Conservation (phyloP, 2,797 vertebrate species). For the Phoebastria nigripes region DNA sequence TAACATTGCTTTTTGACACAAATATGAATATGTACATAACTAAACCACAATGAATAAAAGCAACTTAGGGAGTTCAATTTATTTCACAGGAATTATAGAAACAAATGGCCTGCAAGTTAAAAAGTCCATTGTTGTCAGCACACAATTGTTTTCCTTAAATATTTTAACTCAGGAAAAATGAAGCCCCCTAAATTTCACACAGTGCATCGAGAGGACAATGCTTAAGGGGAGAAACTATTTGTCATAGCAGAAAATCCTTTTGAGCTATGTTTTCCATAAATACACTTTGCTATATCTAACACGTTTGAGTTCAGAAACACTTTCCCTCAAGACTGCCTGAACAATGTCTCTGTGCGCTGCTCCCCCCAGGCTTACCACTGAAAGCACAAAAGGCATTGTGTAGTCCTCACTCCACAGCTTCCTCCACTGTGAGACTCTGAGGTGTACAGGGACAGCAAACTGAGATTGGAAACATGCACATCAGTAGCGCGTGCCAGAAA, state of each 20-base stretch:
- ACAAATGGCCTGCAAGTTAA: neutral
- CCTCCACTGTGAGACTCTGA: neutral
- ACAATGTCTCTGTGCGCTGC: rapidly evolving
- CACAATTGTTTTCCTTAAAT: conserved; percentile 31
- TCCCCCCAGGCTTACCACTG: neutral
- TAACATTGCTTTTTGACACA: conserved; percentile 22
- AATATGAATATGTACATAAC: conserved; percentile 7
- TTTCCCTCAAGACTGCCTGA: neutral
- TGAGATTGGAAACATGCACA: neutral
- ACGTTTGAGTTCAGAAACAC: neutral
- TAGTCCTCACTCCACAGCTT: neutral
- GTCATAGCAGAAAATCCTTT: neutral
- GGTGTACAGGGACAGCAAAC: neutral
- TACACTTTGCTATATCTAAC: neutral
- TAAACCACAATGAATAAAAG: conserved; percentile 41
- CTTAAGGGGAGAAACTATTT: neutral
- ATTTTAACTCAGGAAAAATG: conserved; percentile 22
- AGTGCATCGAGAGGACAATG: conserved; percentile 2
- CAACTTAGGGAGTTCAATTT: neutral
- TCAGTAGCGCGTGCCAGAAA: neutral
- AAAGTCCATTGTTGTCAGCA: conserved; percentile 25
- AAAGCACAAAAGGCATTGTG: neutral
- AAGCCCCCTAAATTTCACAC: neutral
- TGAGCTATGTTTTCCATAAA: neutral
- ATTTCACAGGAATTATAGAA: conserved; percentile 10